phyloP scores from a whole-genome alignment of 2,888 invertebrate species.

The Drosophila pegasa region DNA sequence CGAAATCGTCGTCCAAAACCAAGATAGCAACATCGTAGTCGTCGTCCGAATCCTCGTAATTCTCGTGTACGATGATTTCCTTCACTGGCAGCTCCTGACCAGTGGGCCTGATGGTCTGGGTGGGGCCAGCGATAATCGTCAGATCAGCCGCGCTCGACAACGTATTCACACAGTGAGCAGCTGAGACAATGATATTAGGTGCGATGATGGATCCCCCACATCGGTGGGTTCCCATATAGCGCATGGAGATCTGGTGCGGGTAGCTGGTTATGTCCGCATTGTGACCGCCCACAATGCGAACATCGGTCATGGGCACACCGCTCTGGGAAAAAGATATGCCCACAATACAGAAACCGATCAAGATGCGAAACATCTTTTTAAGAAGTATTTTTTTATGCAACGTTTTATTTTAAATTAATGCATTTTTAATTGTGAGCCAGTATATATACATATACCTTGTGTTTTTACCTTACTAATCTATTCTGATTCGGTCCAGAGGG shows the following conservation, averaged over 20 bases:
- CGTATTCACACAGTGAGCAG: conserved; percentile 74
- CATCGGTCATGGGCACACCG: conserved; percentile 65
- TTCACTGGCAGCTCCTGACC: conserved; percentile 85
- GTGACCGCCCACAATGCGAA: conserved; percentile 75
- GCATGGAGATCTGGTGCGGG: conserved; percentile 81
- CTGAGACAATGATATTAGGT: conserved; percentile 63
- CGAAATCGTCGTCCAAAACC: conserved; percentile 85
- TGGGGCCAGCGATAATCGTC: conserved; percentile 71
- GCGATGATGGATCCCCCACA: conserved; percentile 74
- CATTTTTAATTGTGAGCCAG: no score
- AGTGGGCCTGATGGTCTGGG: conserved; percentile 38
- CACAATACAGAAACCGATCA: conserved; percentile 47
- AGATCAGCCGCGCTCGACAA: conserved; percentile 39
- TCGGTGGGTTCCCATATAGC: conserved; percentile 69
- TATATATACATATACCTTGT: no score
- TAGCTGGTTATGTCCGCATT: conserved; percentile 53
- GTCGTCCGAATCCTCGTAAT: conserved; percentile 85
- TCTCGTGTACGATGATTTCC: conserved; percentile 86
- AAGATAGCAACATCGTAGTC: conserved; percentile 88
- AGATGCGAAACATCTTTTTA: conserved; percentile 62
- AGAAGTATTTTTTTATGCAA: no score
- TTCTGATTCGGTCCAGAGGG: no score
- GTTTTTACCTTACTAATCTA: no score
- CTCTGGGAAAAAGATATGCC: conserved; percentile 30
- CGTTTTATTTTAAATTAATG: no score